phyloP scores from a whole-genome alignment of 2,888 invertebrate species.

The Microlaimidae sp. region DNA sequence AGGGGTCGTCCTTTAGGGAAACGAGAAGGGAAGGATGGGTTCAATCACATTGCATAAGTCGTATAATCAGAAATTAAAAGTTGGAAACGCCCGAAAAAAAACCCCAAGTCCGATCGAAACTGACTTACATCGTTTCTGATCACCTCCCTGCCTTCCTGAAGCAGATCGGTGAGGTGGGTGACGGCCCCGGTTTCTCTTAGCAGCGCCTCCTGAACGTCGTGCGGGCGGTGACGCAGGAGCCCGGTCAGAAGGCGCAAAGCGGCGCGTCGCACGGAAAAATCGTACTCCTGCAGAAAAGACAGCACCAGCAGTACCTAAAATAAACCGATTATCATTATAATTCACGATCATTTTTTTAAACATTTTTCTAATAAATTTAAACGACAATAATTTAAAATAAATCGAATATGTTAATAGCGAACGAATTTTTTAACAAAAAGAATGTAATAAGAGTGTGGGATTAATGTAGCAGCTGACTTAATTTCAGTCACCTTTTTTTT shows the following conservation, averaged over 20 bases:
- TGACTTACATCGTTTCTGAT: slow-evolving; percentile 67
- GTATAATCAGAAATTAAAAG: too few species aligned
- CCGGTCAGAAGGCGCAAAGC: slow-evolving; percentile 71
- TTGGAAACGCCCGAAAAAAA: too few species aligned
- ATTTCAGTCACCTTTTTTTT: too few species aligned
- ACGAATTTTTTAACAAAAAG: too few species aligned
- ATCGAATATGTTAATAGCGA: slow-evolving; percentile 33
- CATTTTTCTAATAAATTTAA: slow-evolving; percentile 2
- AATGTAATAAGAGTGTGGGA: too few species aligned
- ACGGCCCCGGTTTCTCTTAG: slow-evolving; percentile 59
- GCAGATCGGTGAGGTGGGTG: slow-evolving; percentile 85
- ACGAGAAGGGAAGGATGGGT: too few species aligned
- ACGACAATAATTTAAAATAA: slow-evolving; percentile 24
- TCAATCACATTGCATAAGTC: too few species aligned
- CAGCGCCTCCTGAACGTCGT: slow-evolving; percentile 43
- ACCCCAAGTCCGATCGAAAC: too few species aligned
- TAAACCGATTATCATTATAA: too few species aligned
- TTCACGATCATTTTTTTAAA: too few species aligned
- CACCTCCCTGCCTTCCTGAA: slow-evolving; percentile 81
- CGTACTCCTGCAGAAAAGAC: slow-evolving; percentile 70
- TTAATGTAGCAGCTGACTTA: too few species aligned
- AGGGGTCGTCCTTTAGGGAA: too few species aligned
- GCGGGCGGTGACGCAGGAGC: slow-evolving; percentile 58
- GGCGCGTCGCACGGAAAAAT: slow-evolving; percentile 76
- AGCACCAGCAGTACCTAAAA: slow-evolving; percentile 42